Evolutionary conservation across 2,888 invertebrate genomes (phyloP), one percentile per base, ranked within the genome.

Genomic region (Agrilus cyanescens): DNA sequence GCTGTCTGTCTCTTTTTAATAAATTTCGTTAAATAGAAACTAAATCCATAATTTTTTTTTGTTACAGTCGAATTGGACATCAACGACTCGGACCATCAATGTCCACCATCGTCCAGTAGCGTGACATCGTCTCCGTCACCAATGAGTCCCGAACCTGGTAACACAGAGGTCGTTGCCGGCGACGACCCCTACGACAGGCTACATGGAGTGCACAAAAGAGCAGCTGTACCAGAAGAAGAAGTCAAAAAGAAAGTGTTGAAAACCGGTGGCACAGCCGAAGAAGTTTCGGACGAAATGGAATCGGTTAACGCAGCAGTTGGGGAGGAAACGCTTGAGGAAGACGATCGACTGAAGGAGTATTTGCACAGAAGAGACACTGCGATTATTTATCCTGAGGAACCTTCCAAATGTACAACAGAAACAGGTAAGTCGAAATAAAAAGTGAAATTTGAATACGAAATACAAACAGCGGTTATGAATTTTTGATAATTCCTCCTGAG

Each of bases 361-460:
- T 60, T 73, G 53, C 62, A 63, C 48, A 60, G 72, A 43, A 66
- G 66, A 45, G 71, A 73, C 56, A 73, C 73, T 4, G 72, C 70
- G 14, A 70, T 73, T 46, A 71, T 73, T 49, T 72, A 65, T 54
- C 68, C 72, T 10, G 25, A 25, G 4, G 25, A 25, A 25, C 25
- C 25, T 2, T 25, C 25, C 25, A 25, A 25, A 70, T 70, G 63
- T 38, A 48, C 48, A 10, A 15, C 42, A 32, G 48, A 42, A 20
- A 50, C 46, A 34, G 50, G 50, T 51, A 40, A 51, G 50, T 25
- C 10, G 42, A 2, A 7, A 20, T 2, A 5, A 5, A 20, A 25
- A 8, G n/a, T n/a, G n/a, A n/a, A n/a, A n/a, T n/a, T n/a, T n/a
- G n/a, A n/a, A n/a, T n/a, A n/a, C n/a, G 42, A 2, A 7, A 20